Conservation (phyloP, 1,140 invertebrate species). For the Drosophila arizonae region DNA sequence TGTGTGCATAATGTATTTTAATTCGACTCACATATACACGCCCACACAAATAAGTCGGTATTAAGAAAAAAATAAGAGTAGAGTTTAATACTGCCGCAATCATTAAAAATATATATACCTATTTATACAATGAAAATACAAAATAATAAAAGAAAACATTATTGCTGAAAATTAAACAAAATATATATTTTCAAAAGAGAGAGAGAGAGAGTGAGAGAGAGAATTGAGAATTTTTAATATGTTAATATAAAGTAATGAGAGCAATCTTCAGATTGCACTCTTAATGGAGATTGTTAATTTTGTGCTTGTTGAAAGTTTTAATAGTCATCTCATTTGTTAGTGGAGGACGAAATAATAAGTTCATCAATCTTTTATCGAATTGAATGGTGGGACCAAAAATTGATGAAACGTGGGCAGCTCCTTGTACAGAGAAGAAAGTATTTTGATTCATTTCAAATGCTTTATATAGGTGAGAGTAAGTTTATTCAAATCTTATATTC, state of each 20-base stretch:
- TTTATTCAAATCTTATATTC: too few species aligned
- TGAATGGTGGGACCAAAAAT: too few species aligned
- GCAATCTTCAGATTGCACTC: neutral
- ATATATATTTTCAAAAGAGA: neutral
- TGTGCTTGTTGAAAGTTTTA: neutral
- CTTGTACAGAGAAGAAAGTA: too few species aligned
- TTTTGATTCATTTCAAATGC: too few species aligned
- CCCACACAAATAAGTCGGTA: slow-evolving; percentile 41
- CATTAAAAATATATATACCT: slow-evolving; percentile 44
- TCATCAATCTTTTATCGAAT: too few species aligned
- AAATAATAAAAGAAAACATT: slow-evolving; percentile 14
- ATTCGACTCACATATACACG: slow-evolving; percentile 30
- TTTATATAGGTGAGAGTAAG: too few species aligned
- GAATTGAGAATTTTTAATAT: slow-evolving; percentile 1
- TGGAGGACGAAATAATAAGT: neutral
- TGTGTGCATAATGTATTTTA: slow-evolving; percentile 53
- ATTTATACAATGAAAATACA: slow-evolving; percentile 45
- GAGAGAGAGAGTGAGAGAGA: neutral
- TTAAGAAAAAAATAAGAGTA: slow-evolving; percentile 52
- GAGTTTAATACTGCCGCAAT: slow-evolving; percentile 56
- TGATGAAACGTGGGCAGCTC: too few species aligned
- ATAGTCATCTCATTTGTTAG: neutral
- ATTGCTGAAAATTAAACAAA: neutral
- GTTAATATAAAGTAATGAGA: neutral
- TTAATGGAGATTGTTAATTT: neutral